These are phyloP conservation scores for Serinus canaria DNA, from an alignment of 2,113 vertebrate genomes.

Conservation along the genomic window DNA sequence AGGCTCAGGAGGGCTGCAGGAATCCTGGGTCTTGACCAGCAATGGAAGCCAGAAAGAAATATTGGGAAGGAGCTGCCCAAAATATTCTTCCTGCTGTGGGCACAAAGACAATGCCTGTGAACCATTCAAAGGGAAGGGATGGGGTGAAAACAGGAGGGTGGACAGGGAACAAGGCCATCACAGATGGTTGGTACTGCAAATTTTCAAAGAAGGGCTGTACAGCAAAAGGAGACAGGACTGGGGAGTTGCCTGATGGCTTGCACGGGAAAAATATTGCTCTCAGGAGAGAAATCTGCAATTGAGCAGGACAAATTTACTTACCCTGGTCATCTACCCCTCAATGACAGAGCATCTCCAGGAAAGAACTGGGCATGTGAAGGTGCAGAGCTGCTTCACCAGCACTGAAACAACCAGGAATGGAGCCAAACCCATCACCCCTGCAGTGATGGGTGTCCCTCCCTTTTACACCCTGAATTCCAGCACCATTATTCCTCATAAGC, in stretches of 20 bases:
- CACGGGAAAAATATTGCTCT: background rate
- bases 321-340: background rate
- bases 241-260: background rate
- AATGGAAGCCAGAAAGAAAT: background rate
- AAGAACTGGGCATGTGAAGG: fast-evolving
- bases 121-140: background rate
- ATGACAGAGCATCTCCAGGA: background rate
- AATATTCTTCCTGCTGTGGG: background rate
- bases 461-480: background rate
- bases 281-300: background rate
- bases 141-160: background rate
- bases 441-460: background rate
- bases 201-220: fast-evolving
- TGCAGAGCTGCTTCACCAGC: background rate
- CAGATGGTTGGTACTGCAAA: background rate
- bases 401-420: background rate
- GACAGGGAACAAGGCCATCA: background rate
- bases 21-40: background rate
- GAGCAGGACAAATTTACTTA: background rate
- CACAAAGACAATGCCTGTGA: background rate
- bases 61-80: background rate
- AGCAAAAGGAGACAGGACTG: background rate
- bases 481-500: background rate
- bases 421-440: background rate
- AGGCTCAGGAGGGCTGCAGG: background rate